Conservation (phyloP, 2,797 vertebrate species). For the Parauchenoglanis punctatus region DNA sequence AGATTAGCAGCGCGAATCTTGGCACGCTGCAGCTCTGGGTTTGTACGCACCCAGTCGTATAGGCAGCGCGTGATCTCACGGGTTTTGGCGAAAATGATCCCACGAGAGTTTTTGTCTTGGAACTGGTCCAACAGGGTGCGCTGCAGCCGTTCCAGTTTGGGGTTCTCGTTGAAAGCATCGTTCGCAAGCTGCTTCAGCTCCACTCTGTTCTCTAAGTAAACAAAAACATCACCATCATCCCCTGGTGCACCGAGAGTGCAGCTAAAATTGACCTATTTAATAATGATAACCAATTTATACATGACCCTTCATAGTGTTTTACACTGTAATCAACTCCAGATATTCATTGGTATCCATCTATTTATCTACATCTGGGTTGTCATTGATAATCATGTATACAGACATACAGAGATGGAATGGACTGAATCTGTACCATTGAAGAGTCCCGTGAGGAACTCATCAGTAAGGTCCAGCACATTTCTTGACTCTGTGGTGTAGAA, state of each 20-base stretch:
- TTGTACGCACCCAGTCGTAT: conserved; percentile 80
- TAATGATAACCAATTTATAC: not conserved
- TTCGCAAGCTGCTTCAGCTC: conserved; percentile 65
- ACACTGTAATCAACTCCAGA: not conserved
- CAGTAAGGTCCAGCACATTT: conserved; percentile 67
- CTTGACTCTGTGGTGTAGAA: conserved; percentile 72
- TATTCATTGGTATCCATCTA: too few relatives aligned
- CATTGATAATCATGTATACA: not conserved
- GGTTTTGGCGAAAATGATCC: conserved; percentile 87
- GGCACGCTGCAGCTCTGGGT: conserved; percentile 54
- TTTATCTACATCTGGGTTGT: too few relatives aligned
- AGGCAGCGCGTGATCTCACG: conserved; percentile 81
- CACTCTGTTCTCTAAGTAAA: conserved; percentile 71
- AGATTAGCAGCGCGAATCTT: conserved; percentile 78
- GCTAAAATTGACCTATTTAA: too few relatives aligned
- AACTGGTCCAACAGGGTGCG: conserved; percentile 79
- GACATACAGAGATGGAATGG: not conserved
- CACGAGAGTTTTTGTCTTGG: conserved; percentile 62
- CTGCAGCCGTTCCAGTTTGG: conserved; percentile 81
- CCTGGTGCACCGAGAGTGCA: not conserved
- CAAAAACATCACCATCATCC: not conserved
- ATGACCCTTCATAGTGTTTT: not conserved
- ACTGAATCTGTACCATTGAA: conserved; percentile 77
- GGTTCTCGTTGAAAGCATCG: conserved; percentile 77
- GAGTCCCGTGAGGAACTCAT: conserved; percentile 72